These are phyloP conservation scores for Thryonomys swinderianus DNA, from an alignment of 2,113 vertebrate genomes.

Conservation along the genomic window DNA sequence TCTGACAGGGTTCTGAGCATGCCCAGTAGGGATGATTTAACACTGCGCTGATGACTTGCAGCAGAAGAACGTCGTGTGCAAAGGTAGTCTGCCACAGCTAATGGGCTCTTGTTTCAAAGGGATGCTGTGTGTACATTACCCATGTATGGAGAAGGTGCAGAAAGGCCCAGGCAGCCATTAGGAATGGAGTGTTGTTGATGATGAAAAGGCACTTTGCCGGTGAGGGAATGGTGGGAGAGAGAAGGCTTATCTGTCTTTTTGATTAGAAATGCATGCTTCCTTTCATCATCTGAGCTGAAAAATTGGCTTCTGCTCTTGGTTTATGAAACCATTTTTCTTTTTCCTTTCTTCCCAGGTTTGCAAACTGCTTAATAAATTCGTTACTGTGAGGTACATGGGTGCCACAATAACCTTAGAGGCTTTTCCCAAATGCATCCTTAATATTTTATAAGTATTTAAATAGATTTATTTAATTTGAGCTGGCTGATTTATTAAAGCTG, in stretches of 20 bases:
- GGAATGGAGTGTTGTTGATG: conserved; percentile 91
- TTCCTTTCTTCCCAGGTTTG: conserved; percentile 90
- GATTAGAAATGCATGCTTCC: conserved; percentile 92
- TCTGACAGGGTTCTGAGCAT: conserved; percentile 82
- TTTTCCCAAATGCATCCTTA: conserved; percentile 91
- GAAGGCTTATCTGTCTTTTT: conserved; percentile 92
- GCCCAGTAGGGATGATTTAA: conserved; percentile 88
- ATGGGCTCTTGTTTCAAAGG: conserved; percentile 91
- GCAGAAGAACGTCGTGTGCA: conserved; percentile 86
- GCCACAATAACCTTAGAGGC: conserved; percentile 90
- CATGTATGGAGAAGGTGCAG: conserved; percentile 88
- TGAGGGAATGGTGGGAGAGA: conserved; percentile 89
- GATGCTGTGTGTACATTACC: conserved; percentile 89
- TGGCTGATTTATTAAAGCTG: conserved; percentile 88
- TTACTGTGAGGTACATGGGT: conserved; percentile 90
- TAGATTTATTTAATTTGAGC: conserved; percentile 90
- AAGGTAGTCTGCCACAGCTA: conserved; percentile 89
- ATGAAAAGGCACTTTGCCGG: conserved; percentile 91
- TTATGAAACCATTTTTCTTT: conserved; percentile 93
- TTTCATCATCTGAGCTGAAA: conserved; percentile 91
- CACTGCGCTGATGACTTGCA: conserved; percentile 86
- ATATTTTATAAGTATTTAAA: conserved; percentile 93
- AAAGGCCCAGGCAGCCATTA: conserved; percentile 89
- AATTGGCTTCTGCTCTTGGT: conserved; percentile 91
- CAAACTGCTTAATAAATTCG: conserved; percentile 93